Percentiles rank a stretch among this genome's conserved stretches.
These are phyloP conservation scores for Heliconius cydno DNA, from an alignment of 2,888 invertebrate genomes.

Conservation along the genomic window DNA sequence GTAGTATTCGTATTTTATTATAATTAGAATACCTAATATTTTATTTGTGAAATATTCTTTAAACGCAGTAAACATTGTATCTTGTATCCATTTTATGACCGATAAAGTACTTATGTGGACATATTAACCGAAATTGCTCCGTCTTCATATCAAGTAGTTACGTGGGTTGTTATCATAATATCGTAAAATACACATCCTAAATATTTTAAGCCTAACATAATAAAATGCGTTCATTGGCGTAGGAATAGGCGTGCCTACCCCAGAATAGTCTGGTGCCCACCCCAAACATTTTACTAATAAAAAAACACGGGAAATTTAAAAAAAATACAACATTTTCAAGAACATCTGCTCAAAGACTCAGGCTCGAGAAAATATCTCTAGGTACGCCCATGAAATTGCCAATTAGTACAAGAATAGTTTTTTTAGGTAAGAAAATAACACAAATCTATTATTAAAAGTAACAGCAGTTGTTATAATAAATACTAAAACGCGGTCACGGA, in stretches of 20 bases:
- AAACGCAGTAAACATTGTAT: conserved; percentile 18
- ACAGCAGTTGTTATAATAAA: conserved; percentile 42
- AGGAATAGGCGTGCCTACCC: too few species aligned
- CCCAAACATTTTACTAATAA: too few species aligned
- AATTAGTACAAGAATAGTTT: neutral
- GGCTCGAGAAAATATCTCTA: too few species aligned
- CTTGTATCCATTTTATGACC: conserved; percentile 1
- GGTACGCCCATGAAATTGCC: too few species aligned
- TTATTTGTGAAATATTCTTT: too few species aligned
- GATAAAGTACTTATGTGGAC: conserved; percentile 18
- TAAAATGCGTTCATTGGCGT: too few species aligned
- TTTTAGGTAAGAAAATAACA: conserved; percentile 13
- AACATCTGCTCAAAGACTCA: too few species aligned
- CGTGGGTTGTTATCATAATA: neutral
- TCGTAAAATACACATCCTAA: neutral
- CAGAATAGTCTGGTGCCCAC: too few species aligned
- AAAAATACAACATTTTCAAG: too few species aligned
- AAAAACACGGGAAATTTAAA: too few species aligned
- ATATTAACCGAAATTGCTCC: conserved; percentile 1
- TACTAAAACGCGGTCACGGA: conserved; percentile 48
- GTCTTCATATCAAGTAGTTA: neutral
- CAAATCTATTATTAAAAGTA: conserved; percentile 26
- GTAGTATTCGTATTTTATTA: too few species aligned
- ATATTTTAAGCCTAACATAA: neutral
- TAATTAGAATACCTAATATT: too few species aligned